Conservation (phyloP, 2,113 vertebrate species). For the Antechinus flavipes region DNA sequence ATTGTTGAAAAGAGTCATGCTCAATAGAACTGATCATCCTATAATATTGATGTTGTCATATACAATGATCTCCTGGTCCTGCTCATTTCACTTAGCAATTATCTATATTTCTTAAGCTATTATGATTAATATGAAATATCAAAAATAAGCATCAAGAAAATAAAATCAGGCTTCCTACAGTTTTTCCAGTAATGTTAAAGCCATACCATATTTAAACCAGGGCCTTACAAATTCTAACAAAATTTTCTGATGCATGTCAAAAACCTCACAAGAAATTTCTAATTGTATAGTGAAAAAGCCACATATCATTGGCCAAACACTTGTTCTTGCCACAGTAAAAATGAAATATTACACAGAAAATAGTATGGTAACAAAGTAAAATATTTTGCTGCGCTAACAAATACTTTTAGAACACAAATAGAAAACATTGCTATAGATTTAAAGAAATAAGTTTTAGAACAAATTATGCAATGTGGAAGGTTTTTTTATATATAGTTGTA, state of each 20-base stretch:
- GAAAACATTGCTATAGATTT: not conserved
- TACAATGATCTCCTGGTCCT: too few species aligned
- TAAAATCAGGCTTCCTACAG: not conserved
- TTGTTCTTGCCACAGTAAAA: not conserved
- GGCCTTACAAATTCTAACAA: conserved; percentile 13
- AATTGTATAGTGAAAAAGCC: not conserved
- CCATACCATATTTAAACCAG: not conserved
- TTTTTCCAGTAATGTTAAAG: not conserved
- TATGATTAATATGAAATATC: not conserved
- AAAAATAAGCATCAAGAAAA: conserved; percentile 15
- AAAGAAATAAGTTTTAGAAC: not conserved
- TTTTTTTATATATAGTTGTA: not conserved
- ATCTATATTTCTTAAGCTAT: not conserved
- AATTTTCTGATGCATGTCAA: not conserved
- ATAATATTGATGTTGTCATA: too few species aligned
- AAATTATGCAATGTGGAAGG: not conserved
- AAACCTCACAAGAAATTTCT: not conserved
- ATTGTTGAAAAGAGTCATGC: too few species aligned
- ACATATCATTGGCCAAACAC: not conserved
- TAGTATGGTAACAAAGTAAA: not conserved
- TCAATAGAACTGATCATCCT: too few species aligned
- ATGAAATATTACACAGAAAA: not conserved
- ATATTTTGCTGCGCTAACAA: conserved; percentile 12
- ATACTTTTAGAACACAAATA: conserved; percentile 14
- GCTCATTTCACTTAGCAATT: too few species aligned